phyloP scores from a whole-genome alignment of 2,113 vertebrate genomes.

The Phalacrocorax carbo region DNA sequence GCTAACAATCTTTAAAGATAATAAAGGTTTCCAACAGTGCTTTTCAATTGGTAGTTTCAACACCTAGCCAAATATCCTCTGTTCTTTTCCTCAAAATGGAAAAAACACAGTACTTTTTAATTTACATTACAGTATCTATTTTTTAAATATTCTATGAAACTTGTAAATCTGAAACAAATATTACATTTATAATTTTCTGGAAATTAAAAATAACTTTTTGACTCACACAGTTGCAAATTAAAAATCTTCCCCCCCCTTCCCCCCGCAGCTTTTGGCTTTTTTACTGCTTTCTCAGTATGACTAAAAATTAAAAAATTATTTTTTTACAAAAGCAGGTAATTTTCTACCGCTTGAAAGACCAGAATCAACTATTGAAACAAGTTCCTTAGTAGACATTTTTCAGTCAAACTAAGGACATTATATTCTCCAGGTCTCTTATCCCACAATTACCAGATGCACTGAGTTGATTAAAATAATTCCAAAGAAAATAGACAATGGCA shows the following conservation, averaged over 20 bases:
- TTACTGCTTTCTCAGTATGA: background rate
- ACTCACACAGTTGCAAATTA: background rate
- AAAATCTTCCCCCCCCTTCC: fast-evolving
- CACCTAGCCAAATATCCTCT: background rate
- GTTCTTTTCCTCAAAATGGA: background rate
- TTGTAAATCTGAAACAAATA: background rate
- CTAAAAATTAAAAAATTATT: background rate
- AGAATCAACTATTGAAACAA: background rate
- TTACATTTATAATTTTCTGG: background rate
- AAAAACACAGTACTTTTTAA: fast-evolving
- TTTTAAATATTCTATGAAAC: background rate
- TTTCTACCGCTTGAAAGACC: background rate
- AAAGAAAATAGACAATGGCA: background rate
- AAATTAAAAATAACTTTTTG: background rate
- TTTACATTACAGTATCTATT: background rate
- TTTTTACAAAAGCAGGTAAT: background rate
- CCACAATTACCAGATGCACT: background rate
- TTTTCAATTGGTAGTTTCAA: background rate
- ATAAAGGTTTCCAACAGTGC: background rate
- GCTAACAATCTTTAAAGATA: background rate
- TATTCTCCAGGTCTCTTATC: background rate
- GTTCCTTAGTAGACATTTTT: background rate
- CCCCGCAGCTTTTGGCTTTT: background rate
- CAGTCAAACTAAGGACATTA: background rate
- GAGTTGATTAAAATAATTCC: background rate